Percentiles rank a stretch among this genome's conserved stretches.
phyloP scores from a whole-genome alignment of 2,888 invertebrate genomes.

The Sepiola atlantica region DNA sequence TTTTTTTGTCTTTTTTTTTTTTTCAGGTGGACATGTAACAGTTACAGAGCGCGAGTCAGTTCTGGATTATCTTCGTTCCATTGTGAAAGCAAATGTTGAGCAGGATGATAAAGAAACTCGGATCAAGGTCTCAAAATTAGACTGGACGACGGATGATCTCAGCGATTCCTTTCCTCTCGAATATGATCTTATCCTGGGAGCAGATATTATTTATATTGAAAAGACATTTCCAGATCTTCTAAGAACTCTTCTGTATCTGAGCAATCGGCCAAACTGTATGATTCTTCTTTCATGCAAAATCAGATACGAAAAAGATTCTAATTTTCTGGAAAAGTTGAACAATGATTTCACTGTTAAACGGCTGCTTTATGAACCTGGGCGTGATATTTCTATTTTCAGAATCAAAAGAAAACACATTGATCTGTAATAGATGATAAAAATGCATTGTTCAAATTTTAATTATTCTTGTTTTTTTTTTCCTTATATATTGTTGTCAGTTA shows the following conservation, averaged over 20 bases:
- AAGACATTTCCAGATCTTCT: conserved; percentile 70
- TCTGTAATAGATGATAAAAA: neutral
- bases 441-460: neutral
- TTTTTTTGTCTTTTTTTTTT: conserved; percentile 44
- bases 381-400: conserved; percentile 66
- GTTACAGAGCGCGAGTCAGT: conserved; percentile 68
- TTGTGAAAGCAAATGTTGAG: conserved; percentile 59
- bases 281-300: conserved; percentile 70
- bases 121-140: conserved; percentile 57
- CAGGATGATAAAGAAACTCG: neutral
- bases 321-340: conserved; percentile 64
- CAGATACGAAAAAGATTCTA: conserved; percentile 68
- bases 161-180: conserved; percentile 51
- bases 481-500: neutral
- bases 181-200: conserved; percentile 72
- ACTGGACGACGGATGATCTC: conserved; percentile 66
- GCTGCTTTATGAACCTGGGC: conserved; percentile 61
- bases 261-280: conserved; percentile 54
- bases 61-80: conserved; percentile 58
- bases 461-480: neutral
- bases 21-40: conserved; percentile 64
- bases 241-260: conserved; percentile 61
- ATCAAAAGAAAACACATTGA: conserved; percentile 48
- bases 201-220: conserved; percentile 74
- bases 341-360: conserved; percentile 60